Evolutionary conservation across 2,113 vertebrate species (phyloP), one percentile per base, ranked within the genome.

Genomic region (Rousettus leschenaultii): DNA sequence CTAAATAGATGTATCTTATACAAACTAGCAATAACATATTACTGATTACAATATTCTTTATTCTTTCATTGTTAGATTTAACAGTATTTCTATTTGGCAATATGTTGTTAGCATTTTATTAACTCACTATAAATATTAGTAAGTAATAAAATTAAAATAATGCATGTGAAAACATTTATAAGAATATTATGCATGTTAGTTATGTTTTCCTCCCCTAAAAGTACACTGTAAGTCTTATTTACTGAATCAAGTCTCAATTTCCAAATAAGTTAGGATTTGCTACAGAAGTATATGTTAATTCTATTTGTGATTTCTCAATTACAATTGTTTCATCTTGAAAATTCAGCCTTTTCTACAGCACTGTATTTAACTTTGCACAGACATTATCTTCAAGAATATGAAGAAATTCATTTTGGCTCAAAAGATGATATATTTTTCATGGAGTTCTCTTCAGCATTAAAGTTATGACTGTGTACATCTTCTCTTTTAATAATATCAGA

Each of bases 61-160:
- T 70, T 92, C n/a, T 96, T 93, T 96, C 75, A 89, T 94, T 97
- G 21, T 90, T 97, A 95, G 53, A 79, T 57, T 2, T 16, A 89
- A 83, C 3, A 89, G 10, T 84, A 95, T 92, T 95, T 97, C 55
- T 79, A 86, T 12, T 53, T 65, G 71, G 61, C 40, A 75, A 83
- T 7, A 79, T 24, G n/a, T 75, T 83, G n/a, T 77, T 86, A 86
- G 55, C 68, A 92, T 93, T 95, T 96, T 88, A 80, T 82, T 89
- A 95, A 89, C 24, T 93, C 59, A n/a, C 59, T 84, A 11, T 96
- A 96, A 97, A 96, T 85, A 92, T 68, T 68, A 85, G 7, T 28
- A 97, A 89, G 86, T 65, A 93, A 83, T 92, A 71, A 68, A 95
- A 95, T 91, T 96, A 97, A 93, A 96, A 91, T 91, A 95, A 79